Evolutionary conservation across 1,140 invertebrate genomes (phyloP).

Genomic region (Drosophila punjabiensis): DNA sequence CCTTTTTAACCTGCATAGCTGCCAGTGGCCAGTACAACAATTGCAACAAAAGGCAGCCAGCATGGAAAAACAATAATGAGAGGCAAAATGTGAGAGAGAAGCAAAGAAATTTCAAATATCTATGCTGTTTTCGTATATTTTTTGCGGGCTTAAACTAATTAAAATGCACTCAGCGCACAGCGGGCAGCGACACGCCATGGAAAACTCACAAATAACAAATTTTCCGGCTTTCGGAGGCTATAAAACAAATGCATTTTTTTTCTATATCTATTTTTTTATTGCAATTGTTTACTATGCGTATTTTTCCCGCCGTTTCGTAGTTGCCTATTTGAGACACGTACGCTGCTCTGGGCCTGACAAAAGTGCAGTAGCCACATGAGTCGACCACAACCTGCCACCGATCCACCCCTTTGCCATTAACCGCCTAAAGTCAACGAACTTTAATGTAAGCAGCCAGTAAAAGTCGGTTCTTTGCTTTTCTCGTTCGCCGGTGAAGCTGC

Average conservation of each 20-base stretch:
- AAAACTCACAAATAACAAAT: constrained; percentile 79
- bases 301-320: constrained; percentile 34
- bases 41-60: constrained; percentile 41
- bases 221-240: constrained; percentile 69
- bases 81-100: constrained; percentile 19
- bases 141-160: constrained; percentile 56
- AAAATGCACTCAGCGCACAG: constrained; percentile 63
- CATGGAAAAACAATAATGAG: constrained; percentile 37
- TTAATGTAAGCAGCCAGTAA: constrained; percentile 39
- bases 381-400: constrained; percentile 51
- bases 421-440: constrained; percentile 65
- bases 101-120: constrained; percentile 69
- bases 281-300: constrained; percentile 39
- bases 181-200: constrained; percentile 37
- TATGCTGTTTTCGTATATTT: constrained; percentile 35
- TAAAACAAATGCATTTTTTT: constrained; percentile 61
- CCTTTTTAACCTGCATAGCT: constrained; percentile 77
- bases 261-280: constrained; percentile 9
- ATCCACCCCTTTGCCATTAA: background rate
- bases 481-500: constrained; percentile 15
- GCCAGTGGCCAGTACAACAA: constrained; percentile 17
- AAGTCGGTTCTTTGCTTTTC: constrained; percentile 55
- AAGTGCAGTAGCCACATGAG: constrained; percentile 55
- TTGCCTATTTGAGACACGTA: constrained; percentile 74
- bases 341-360: constrained; percentile 34